phyloP scores from a whole-genome alignment of 2,113 vertebrate species.

The Nothocercus julius region DNA sequence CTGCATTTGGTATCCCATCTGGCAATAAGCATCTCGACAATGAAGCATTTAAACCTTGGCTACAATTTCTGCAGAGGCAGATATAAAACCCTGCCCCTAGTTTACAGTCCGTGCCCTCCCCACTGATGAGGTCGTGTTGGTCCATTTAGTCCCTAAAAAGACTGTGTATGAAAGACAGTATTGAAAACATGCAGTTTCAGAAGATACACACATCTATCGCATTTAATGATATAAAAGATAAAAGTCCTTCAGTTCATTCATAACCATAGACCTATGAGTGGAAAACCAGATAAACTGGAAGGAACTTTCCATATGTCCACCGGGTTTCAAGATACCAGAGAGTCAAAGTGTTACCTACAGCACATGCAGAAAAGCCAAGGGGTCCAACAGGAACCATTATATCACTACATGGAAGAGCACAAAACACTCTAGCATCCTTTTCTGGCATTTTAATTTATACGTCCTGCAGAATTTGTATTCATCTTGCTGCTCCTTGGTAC shows the following conservation, averaged over 20 bases:
- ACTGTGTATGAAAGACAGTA: neutral
- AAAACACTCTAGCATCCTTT: neutral
- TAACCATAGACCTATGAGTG: neutral
- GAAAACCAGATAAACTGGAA: neutral
- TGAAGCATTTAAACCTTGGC: neutral
- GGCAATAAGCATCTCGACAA: neutral
- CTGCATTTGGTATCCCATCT: neutral
- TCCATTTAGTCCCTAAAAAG: neutral
- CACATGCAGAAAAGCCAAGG: neutral
- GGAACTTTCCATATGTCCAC: neutral
- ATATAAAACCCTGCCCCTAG: neutral
- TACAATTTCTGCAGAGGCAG: constrained; percentile 9
- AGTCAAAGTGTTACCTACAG: neutral
- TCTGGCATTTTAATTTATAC: neutral
- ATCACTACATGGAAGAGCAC: neutral
- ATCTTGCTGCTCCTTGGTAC: neutral
- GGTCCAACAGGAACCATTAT: neutral
- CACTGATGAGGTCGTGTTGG: neutral
- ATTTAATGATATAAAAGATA: neutral
- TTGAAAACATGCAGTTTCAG: neutral
- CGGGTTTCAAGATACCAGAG: neutral
- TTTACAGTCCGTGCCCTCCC: neutral
- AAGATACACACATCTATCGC: neutral
- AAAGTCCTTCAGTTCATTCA: constrained; percentile 30
- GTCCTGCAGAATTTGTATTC: neutral